phyloP scores from a whole-genome alignment of 1,140 invertebrate genomes.

The Drosophila kikkawai region DNA sequence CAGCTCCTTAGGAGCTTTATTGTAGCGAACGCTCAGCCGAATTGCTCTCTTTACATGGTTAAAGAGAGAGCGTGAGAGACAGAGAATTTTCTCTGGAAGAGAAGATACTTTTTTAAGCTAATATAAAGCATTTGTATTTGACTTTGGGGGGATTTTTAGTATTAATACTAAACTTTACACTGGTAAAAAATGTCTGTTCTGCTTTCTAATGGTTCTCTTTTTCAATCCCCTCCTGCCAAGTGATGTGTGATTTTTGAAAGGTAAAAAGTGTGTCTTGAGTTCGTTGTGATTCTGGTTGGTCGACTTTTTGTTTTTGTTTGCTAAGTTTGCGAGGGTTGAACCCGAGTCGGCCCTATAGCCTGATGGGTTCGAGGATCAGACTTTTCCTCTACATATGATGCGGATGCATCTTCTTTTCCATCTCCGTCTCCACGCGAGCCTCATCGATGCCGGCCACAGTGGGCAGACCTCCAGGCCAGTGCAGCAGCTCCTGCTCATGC shows the following conservation, averaged over 20 bases:
- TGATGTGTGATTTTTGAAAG: background rate
- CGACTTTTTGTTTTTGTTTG: background rate
- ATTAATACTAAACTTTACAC: background rate
- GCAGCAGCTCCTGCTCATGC: slow-evolving; percentile 88
- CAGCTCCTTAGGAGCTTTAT: background rate
- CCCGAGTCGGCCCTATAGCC: slow-evolving; percentile 24
- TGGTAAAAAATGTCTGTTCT: background rate
- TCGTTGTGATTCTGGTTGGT: background rate
- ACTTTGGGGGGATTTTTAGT: background rate
- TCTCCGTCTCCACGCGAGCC: slow-evolving; percentile 88
- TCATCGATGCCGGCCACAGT: slow-evolving; percentile 89
- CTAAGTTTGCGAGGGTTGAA: background rate
- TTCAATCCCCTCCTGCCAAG: background rate
- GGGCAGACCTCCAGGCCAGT: slow-evolving; percentile 90
- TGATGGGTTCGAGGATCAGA: slow-evolving; percentile 17
- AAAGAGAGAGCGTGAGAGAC: background rate
- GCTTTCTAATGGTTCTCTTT: background rate
- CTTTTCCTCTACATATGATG: slow-evolving; percentile 75
- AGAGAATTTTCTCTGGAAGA: background rate
- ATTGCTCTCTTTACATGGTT: background rate
- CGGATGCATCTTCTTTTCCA: slow-evolving; percentile 89
- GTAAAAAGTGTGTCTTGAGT: background rate
- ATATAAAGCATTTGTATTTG: background rate
- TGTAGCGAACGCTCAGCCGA: background rate
- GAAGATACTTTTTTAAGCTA: background rate